Evolutionary conservation across 30 jellyfish, hydroid and myxozoan genomes (phyloP).

Genomic region (Mastigias papua): DNA sequence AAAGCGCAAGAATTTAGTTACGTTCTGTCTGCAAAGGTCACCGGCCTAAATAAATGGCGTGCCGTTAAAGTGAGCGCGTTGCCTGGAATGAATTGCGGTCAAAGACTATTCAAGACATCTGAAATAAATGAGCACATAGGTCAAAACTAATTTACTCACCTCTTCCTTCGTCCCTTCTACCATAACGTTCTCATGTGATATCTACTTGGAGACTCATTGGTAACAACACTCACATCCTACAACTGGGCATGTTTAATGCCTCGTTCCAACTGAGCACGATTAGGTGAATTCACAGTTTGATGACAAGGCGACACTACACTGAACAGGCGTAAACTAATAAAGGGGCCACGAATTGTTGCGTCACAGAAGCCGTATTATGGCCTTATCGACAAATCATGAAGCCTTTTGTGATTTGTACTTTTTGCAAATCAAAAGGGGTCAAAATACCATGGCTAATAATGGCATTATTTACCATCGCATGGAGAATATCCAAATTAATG

Average conservation of each 20-base stretch:
- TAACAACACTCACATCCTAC: neutral
- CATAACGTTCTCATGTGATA: conserved; percentile 21
- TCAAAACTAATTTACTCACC: conserved; percentile 22
- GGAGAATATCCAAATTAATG: too few species aligned
- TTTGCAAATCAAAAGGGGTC: neutral
- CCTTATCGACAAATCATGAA: conserved; percentile 16
- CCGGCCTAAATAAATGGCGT: neutral
- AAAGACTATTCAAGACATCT: too few species aligned
- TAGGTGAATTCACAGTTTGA: conserved; percentile 65
- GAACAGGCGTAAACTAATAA: conserved; percentile 23
- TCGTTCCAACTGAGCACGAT: neutral
- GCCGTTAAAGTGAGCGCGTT: too few species aligned
- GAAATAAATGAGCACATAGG: neutral
- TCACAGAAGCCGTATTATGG: conserved; percentile 13
- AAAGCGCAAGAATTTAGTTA: neutral
- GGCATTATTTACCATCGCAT: neutral
- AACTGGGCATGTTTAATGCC: conserved; percentile 3
- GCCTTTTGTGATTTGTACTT: neutral
- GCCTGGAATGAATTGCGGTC: too few species aligned
- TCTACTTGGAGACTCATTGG: neutral
- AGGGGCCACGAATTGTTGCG: conserved; percentile 12
- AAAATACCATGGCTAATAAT: neutral
- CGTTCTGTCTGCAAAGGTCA: neutral
- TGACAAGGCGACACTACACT: conserved; percentile 71
- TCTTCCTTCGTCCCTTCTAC: conserved; percentile 49